Percentiles rank a stretch among this genome's conserved stretches.
Evolutionary conservation across 2,888 invertebrate species (phyloP).

Genomic region (Nebria brevicollis): DNA sequence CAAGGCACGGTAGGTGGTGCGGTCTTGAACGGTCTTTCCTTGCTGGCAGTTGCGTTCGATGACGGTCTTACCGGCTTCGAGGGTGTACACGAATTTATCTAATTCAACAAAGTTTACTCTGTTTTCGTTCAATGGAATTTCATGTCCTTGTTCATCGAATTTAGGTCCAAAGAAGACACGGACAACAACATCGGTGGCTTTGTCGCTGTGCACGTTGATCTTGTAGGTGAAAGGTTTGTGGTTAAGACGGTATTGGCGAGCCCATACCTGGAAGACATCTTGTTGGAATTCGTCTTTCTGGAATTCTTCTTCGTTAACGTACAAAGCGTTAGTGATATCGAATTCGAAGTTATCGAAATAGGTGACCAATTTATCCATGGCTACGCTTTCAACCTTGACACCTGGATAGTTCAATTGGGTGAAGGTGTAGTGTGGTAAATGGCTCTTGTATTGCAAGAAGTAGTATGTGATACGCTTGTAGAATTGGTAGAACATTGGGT

Average conservation of each 20-base stretch:
- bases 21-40: conserved; percentile 72
- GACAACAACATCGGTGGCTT: conserved; percentile 68
- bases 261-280: conserved; percentile 65
- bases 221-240: conserved; percentile 74
- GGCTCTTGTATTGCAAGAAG: conserved; percentile 70
- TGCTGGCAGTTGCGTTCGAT: conserved; percentile 76
- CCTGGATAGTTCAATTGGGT: conserved; percentile 71
- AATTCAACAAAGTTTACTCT: conserved; percentile 71
- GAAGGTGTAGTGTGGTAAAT: conserved; percentile 70
- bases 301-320: conserved; percentile 63
- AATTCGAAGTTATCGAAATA: conserved; percentile 74
- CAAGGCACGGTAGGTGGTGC: conserved; percentile 71
- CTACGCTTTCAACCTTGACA: conserved; percentile 71
- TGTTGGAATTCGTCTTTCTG: conserved; percentile 60
- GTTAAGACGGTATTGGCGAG: conserved; percentile 76
- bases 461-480: conserved; percentile 70
- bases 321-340: conserved; percentile 69
- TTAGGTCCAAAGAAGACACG: conserved; percentile 78
- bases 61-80: conserved; percentile 73
- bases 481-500: conserved; percentile 77
- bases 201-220: conserved; percentile 70
- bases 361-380: conserved; percentile 73
- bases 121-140: conserved; percentile 66
- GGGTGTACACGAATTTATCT: conserved; percentile 69
- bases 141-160: conserved; percentile 68